phyloP scores from a whole-genome alignment of 2,888 invertebrate genomes.

The Patella pellucida region DNA sequence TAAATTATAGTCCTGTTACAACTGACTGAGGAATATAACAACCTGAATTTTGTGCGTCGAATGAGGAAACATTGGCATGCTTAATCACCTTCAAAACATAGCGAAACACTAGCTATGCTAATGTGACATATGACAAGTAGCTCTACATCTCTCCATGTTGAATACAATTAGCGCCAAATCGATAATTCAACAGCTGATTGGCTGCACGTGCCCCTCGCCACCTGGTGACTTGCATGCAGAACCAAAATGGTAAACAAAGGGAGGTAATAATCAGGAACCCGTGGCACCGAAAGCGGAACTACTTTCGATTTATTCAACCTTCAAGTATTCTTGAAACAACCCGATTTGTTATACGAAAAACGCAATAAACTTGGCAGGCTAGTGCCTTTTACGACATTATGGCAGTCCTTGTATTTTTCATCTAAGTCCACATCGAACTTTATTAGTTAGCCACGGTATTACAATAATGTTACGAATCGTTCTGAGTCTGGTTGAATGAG shows the following conservation, averaged over 20 bases:
- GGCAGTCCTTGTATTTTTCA: too few relatives aligned
- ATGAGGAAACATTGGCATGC: background rate
- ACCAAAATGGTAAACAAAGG: conserved; percentile 35
- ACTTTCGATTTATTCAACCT: conserved; percentile 11
- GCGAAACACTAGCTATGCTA: conserved; percentile 29
- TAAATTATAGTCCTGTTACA: too few relatives aligned
- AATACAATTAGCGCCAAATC: conserved; percentile 49
- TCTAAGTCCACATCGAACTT: too few relatives aligned
- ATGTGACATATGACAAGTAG: conserved; percentile 35
- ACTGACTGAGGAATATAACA: too few relatives aligned
- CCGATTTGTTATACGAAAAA: background rate
- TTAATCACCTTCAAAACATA: background rate
- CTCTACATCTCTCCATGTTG: conserved; percentile 42
- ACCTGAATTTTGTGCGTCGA: too few relatives aligned
- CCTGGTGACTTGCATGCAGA: conserved; percentile 20
- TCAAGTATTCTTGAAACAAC: conserved; percentile 5
- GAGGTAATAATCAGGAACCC: conserved; percentile 9
- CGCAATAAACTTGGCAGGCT: too few relatives aligned
- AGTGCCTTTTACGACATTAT: too few relatives aligned
- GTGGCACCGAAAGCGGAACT: conserved; percentile 10
- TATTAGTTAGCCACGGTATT: too few relatives aligned
- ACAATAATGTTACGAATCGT: too few relatives aligned
- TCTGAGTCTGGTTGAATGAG: too few relatives aligned
- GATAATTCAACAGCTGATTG: conserved; percentile 43
- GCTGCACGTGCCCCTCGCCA: conserved; percentile 24